Base-by-base conservation (phyloP, 2,888 invertebrate genomes). In the Phasia obesa region DNA sequence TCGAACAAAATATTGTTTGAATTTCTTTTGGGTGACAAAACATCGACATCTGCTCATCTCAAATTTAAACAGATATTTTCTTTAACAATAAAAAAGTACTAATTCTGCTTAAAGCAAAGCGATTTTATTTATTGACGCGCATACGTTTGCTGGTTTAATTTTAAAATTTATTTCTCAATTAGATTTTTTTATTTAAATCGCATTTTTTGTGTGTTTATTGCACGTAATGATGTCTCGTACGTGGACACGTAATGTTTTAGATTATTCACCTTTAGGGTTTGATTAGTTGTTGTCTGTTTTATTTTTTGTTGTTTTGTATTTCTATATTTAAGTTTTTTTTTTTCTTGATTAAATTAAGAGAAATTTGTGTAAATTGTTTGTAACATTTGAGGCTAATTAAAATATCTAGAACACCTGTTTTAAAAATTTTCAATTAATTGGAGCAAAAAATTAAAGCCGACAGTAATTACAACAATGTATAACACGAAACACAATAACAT, bases 231-330 rank as follows among this genome's bases (percentile, higher is more conserved):
- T 67, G 59, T 49, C 42, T 42, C 60, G 35, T 51, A 51, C 60
- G 53, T 69, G 27, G 19, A 35, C 23, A 51, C 42, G 44, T 44
- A 53, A 53, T 51, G n/a, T n/a, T 75, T 42, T 15, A 51, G 77
- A 70, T 77, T 77, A 62, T 77, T 77, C 77, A 77, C 77, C 69
- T 77, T 70, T 47, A 70, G 19, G 23, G 31, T 69, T 59, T 76
- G 64, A 38, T 42, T 31, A n/a, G n/a, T n/a, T n/a, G n/a, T n/a
- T n/a, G n/a, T n/a, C n/a, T 57, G 31, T 31, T 51, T 62, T 19
- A 11, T 15, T 57, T 57, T 47, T 27, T 2, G 27, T 27, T 53
- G 53, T 27, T 44, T 49, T 35, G n/a, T n/a, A 1, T 11, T 11
- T 35, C 2, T 1, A 35, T 35, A 35, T 35, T 11, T 4, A 2